Base-by-base conservation (phyloP, 2,888 invertebrate species). In the Pandemis cinnamomeana region DNA sequence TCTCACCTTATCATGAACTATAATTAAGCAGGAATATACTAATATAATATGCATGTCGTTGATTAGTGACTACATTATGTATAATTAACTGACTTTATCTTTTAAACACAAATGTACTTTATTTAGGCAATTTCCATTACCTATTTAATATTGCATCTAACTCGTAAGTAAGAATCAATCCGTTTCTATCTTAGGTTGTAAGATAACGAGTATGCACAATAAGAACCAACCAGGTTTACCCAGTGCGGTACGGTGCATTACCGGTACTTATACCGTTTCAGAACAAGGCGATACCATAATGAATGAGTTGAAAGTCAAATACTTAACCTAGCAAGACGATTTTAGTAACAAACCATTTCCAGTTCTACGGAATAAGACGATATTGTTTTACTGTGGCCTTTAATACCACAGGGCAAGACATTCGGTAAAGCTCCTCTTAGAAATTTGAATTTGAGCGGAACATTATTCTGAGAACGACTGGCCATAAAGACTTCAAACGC, bases 401-500 rank as follows among this genome's bases (percentile, higher is more conserved):
- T 73, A 66, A 82, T 82, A 83, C 84, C 83, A 83, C 82, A 81
- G 81, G 85, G 83, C 81, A 86, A 87, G 88, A 86, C 85, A 88
- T 90, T 89, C 84, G 80, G 81, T 83, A 81, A 82, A 84, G 84
- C 80, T 83, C 83, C 84, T 89, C 89, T 90, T 90, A 87, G 87
- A 89, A 90, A 90, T 91, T 92, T 89, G 90, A 90, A 91, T 92
- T 91, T 90, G 83, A 88, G 88, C 87, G 87, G 88, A 86, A 87
- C 89, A 91, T 93, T 93, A 91, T 88, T 87, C 86, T 84, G 87
- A 86, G 88, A 91, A 92, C 90, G 90, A 88, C 89, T 88, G 88
- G 88, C 90, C 84, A 91, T 92, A 93, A 92, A 91, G 91, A 92
- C 91, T 89, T 92, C 91, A 92, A 92, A 91, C 91, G 92, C 89